Conservation (phyloP, 1,140 invertebrate genomes). For the Rhizoglyphus robini region DNA sequence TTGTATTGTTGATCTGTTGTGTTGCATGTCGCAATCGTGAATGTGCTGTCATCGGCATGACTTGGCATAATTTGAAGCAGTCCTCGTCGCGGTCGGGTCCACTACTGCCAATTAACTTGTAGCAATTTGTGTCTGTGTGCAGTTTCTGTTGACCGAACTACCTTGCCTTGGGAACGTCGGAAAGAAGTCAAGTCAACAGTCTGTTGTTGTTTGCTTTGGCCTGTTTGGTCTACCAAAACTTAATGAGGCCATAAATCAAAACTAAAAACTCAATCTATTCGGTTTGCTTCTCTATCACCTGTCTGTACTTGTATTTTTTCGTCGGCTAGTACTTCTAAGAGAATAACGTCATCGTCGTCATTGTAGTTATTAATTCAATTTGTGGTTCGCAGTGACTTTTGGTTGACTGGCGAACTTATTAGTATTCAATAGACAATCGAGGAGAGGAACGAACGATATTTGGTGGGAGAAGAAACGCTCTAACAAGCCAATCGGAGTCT, state of each 20-base stretch:
- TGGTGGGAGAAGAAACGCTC: background rate
- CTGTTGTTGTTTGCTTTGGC: too few species aligned
- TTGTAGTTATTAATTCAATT: background rate
- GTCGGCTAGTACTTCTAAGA: background rate
- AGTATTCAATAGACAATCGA: background rate
- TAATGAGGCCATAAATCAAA: constrained; percentile 5
- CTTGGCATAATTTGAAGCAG: background rate
- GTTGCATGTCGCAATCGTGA: too few species aligned
- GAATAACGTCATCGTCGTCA: constrained; percentile 1
- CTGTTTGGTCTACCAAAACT: too few species aligned
- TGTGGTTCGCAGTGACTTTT: background rate
- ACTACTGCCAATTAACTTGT: too few species aligned
- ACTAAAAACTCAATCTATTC: too few species aligned
- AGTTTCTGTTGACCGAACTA: background rate
- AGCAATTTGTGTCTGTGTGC: background rate
- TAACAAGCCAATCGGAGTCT: background rate
- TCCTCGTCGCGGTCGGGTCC: too few species aligned
- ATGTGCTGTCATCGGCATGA: too few species aligned
- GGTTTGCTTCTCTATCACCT: background rate
- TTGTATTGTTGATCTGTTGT: too few species aligned
- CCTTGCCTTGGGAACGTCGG: background rate
- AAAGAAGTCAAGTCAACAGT: background rate
- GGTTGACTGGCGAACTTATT: background rate
- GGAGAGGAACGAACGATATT: too few species aligned
- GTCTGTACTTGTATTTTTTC: background rate